Percentiles rank a stretch among this genome's conserved stretches.
Evolutionary conservation across 2,113 vertebrate species (phyloP).

Genomic region (Suncus etruscus): DNA sequence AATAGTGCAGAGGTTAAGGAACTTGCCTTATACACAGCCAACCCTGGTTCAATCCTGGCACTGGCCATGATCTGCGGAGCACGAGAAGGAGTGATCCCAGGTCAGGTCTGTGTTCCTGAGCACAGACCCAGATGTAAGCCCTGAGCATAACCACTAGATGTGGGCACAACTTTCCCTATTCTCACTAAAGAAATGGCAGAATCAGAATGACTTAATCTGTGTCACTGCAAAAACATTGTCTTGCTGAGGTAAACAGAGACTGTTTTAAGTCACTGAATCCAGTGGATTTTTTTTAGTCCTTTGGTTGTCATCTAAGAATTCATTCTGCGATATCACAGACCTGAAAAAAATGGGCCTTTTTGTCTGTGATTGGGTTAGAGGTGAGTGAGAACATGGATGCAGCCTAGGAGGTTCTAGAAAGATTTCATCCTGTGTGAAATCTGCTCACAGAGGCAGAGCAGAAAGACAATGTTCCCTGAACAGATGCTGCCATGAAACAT

Average conservation of each 20-base stretch:
- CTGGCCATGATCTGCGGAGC: too few species aligned
- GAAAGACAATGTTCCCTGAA: neutral
- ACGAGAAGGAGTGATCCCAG: too few species aligned
- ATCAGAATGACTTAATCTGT: neutral
- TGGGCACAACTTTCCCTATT: too few species aligned
- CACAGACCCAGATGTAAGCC: too few species aligned
- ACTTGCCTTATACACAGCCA: too few species aligned
- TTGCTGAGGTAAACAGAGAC: neutral
- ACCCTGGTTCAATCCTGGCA: too few species aligned
- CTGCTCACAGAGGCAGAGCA: neutral
- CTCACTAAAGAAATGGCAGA: neutral
- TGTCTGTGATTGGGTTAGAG: neutral
- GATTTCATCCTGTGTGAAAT: neutral
- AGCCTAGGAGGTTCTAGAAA: neutral
- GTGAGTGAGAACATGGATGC: neutral
- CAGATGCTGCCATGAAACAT: rapidly evolving
- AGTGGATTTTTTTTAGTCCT: neutral
- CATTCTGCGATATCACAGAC: neutral
- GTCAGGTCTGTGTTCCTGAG: too few species aligned
- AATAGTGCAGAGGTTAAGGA: too few species aligned
- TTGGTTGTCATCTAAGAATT: neutral
- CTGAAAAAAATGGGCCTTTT: neutral
- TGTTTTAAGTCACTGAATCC: neutral
- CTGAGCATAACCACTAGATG: too few species aligned
- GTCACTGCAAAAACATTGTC: neutral